Base-by-base conservation (phyloP, 2,113 vertebrate genomes). In the Macaca mulatta region DNA sequence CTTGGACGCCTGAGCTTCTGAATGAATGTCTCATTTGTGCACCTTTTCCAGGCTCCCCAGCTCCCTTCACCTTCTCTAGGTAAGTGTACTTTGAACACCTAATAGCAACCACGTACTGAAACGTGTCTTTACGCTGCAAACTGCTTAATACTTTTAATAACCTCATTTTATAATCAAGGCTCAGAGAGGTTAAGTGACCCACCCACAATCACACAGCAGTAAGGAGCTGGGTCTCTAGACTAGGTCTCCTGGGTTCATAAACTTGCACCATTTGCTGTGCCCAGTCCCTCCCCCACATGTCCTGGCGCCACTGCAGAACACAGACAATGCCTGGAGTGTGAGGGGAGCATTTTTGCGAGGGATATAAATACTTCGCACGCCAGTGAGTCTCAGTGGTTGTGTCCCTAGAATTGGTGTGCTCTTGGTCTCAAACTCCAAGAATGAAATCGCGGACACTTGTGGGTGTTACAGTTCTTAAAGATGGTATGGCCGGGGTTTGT, bases 361-460 rank as follows among this genome's bases (percentile, higher is more conserved):
- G 55, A 86, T 97, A 97, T 93, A 97, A 97, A 95, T 96, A 97
- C 96, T 87, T 92, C 57, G 2, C 1, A 0, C 67, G 52, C 59
- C 3, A 45, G 70, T 87, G 89, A 97, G 79, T 45, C 45, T 96
- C 95, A 96, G 96, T 69, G 91, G 64, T 45, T 45, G 45, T 45
- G 45, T 45, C 45, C 45, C 45, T 9, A 45, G 45, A 45, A 45
- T 9, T 45, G 45, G 45, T 2, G 8, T 45, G 8, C 45, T 45
- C 45, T 45, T 45, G 45, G 1, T 45, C 45, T 45, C 45, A 45
- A 45, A 45, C 45, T 45, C 45, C 45, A 45, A 45, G 8, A 45
- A 45, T 45, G 45, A 45, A 45, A 45, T 45, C 1, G 8, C 0
- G 45, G 45, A 45, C 45, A 0, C 45, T 45, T 9, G 45, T 45